Base-by-base conservation (phyloP, 2,113 vertebrate genomes). In the Danionella cerebrum region DNA sequence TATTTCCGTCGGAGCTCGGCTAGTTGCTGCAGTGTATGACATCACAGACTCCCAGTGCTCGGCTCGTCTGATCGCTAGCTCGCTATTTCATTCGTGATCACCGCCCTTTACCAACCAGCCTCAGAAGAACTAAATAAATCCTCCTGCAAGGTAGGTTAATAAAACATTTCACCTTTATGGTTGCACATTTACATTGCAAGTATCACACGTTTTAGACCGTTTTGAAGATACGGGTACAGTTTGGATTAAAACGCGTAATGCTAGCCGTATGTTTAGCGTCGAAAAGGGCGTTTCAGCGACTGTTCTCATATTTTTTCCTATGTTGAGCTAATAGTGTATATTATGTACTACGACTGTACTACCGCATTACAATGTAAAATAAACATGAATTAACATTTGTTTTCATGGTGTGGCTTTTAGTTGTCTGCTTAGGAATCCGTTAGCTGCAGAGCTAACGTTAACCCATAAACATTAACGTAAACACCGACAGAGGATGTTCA, bases 11-110 rank as follows among this genome's bases (percentile, higher is more conserved):
- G 19, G 13, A 24, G 21, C 58, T 77, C 75, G 75, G 71, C 38
- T 41, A 12, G 59, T 68, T 57, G 71, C 62, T 77, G 75, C 75
- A 58, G 71, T 73, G 67, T 18, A 72, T 77, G 75, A 77, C 55
- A 71, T 77, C 75, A 77, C 67, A 45, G 60, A 36, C 55, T 55
- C 70, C 18, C 47, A 33, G 12, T 63, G 24, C 16, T 18, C 36
- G 22, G 25, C 63, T 16, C 65, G 53, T 59, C 39, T 45, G 36
- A 21, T 44, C 44, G n/a, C 27, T 21, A 42, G 41, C 24, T 52
- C 27, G 50, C 39, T 27, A 53, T 65, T 70, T 65, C 67, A 73
- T 67, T 73, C 67, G 55, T 52, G 64, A 62, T 60, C 45, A 39
- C 41, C 47, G 50, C n/a, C 24, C 14, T 48, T 63, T 54, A 19